Evolutionary conservation across 2,888 invertebrate species (phyloP).

Genomic region (Masnerella sp.): DNA sequence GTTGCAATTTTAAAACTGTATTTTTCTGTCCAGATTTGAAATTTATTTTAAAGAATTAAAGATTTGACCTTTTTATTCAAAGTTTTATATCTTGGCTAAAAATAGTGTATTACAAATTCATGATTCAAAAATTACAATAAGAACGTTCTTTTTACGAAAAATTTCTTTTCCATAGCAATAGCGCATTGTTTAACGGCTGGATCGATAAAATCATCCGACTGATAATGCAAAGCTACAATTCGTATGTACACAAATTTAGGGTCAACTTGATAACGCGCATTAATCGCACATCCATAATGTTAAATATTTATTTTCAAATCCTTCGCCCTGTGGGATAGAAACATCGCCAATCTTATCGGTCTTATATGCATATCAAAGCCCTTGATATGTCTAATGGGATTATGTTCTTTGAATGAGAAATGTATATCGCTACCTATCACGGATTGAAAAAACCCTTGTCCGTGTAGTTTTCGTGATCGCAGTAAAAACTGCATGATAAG

Average conservation of each 20-base stretch:
- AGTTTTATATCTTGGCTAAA: no score
- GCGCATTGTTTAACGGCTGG: conserved; percentile 7
- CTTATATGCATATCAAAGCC: conserved; percentile 13
- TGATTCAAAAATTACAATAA: no score
- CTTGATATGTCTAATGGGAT: conserved; percentile 28
- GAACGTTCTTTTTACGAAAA: no score
- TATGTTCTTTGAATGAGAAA: conserved; percentile 14
- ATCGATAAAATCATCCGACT: conserved; percentile 20
- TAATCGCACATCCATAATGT: conserved; percentile 21
- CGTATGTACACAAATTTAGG: conserved; percentile 14
- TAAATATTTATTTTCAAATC: conserved; percentile 21
- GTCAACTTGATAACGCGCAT: conserved; percentile 8
- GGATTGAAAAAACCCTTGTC: neutral
- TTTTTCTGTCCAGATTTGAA: no score
- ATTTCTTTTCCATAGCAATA: conserved; percentile 4
- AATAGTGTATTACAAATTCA: no score
- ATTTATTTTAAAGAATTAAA: no score
- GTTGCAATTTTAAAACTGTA: no score
- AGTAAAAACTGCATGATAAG: conserved; percentile 10
- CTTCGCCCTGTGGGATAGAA: conserved; percentile 7
- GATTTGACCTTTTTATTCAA: no score
- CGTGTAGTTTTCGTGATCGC: neutral
- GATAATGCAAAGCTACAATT: conserved; percentile 25
- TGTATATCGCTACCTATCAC: conserved; percentile 6
- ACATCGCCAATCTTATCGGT: conserved; percentile 27